Conservation (phyloP, 2,888 invertebrate species). For the Chalcosyrphus nemorum region DNA sequence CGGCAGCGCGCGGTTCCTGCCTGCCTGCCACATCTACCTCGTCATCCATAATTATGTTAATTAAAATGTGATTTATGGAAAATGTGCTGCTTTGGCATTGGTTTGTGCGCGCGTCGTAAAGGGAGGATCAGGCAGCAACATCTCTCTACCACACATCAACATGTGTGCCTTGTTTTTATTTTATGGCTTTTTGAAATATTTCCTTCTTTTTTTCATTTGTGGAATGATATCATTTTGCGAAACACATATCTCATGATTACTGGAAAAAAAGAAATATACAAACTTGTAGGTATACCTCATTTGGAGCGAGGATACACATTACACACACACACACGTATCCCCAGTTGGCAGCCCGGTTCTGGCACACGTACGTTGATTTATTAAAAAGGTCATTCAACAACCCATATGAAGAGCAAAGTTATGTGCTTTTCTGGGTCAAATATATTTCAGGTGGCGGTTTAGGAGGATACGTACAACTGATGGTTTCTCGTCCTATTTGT, state of each 20-base stretch:
- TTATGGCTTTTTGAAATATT: neutral
- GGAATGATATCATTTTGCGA: conserved; percentile 62
- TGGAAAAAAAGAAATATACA: no score
- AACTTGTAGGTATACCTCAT: conserved; percentile 63
- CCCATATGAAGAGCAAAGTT: conserved; percentile 22
- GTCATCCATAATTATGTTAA: conserved; percentile 70
- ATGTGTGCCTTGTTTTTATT: conserved; percentile 34
- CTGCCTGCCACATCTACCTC: conserved; percentile 29
- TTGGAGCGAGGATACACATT: conserved; percentile 18
- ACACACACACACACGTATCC: neutral
- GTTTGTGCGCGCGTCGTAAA: conserved; percentile 18
- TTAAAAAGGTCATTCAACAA: conserved; percentile 63
- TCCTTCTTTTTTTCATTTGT: conserved; percentile 40
- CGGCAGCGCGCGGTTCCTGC: neutral
- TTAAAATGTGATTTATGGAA: conserved; percentile 72
- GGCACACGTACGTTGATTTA: conserved; percentile 57
- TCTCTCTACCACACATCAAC: conserved; percentile 27
- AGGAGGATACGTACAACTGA: neutral
- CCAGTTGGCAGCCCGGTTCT: conserved; percentile 47
- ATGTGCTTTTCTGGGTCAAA: conserved; percentile 62
- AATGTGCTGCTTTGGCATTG: conserved; percentile 55
- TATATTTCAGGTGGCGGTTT: conserved; percentile 6
- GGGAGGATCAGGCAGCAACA: neutral
- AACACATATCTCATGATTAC: conserved; percentile 66
- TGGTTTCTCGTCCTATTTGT: neutral